Evolutionary conservation across 2,888 invertebrate genomes (phyloP).

Genomic region (Tipula unca): DNA sequence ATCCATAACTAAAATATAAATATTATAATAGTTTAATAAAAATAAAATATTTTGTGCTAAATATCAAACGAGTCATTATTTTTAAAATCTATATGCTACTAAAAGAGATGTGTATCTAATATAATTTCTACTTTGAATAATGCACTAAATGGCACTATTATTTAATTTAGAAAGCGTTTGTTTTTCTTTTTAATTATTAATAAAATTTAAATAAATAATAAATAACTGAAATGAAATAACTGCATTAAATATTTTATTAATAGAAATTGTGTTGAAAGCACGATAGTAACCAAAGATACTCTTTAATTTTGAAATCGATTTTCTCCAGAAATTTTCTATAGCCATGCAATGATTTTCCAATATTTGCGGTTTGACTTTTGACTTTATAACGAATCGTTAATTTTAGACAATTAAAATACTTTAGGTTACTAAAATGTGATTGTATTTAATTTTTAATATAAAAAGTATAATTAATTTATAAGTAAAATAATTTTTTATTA

Average conservation of each 20-base stretch:
- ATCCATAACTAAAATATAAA: background rate
- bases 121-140: background rate
- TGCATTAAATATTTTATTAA: background rate
- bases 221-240: background rate
- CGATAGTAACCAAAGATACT: background rate
- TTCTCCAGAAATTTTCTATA: background rate
- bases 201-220: background rate
- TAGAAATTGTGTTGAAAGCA: background rate
- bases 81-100: background rate
- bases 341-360: background rate
- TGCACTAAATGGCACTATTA: background rate
- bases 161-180: conserved; percentile 1
- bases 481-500: background rate
- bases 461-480: background rate
- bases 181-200: background rate
- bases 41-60: background rate
- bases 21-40: background rate
- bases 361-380: too few relatives aligned
- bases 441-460: background rate
- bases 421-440: background rate
- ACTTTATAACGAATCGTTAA: background rate
- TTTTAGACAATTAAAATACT: background rate
- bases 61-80: background rate
- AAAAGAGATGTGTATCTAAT: background rate
- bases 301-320: background rate